phyloP scores from a whole-genome alignment of 2,888 invertebrate species.

The Orthosia gothica region DNA sequence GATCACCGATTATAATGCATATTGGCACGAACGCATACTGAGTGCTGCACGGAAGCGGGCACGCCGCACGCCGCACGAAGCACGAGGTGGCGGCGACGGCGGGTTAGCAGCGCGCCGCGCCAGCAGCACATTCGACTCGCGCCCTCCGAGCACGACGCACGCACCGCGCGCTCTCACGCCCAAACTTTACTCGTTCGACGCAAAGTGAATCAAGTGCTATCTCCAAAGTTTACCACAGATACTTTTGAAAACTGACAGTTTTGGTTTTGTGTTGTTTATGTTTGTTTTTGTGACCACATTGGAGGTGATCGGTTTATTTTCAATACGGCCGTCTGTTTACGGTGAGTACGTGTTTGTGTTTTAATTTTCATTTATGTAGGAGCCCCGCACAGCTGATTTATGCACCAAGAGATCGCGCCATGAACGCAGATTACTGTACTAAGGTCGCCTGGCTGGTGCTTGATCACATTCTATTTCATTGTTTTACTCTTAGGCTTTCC shows the following conservation, averaged over 20 bases:
- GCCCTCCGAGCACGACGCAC: conserved; percentile 80
- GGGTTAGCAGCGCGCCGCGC: conserved; percentile 25
- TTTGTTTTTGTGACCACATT: conserved; percentile 87
- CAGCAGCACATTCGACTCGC: conserved; percentile 83
- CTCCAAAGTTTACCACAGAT: conserved; percentile 76
- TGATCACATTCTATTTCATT: conserved; percentile 80
- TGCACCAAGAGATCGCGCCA: conserved; percentile 82
- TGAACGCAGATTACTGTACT: conserved; percentile 83
- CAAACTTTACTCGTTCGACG: conserved; percentile 86
- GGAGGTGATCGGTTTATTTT: conserved; percentile 88
- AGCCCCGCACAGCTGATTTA: conserved; percentile 85
- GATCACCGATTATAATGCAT: conserved; percentile 84
- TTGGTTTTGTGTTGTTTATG: conserved; percentile 87
- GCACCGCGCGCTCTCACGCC: conserved; percentile 77
- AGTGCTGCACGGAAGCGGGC: conserved; percentile 73
- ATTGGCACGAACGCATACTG: conserved; percentile 78
- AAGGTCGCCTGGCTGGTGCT: conserved; percentile 82
- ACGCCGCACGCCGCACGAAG: conserved; percentile 46
- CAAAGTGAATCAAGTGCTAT: conserved; percentile 86
- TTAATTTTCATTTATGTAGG: conserved; percentile 84
- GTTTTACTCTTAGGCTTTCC: conserved; percentile 66
- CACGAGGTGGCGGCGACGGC: conserved; percentile 57
- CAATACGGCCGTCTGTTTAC: conserved; percentile 86
- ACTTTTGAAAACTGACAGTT: conserved; percentile 83
- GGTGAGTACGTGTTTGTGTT: conserved; percentile 87